A percentile compares a stretch with the other conserved stretches of the same genome.
Conservation (phyloP, 2,888 invertebrate genomes). For the Colostygia pectinataria region DNA sequence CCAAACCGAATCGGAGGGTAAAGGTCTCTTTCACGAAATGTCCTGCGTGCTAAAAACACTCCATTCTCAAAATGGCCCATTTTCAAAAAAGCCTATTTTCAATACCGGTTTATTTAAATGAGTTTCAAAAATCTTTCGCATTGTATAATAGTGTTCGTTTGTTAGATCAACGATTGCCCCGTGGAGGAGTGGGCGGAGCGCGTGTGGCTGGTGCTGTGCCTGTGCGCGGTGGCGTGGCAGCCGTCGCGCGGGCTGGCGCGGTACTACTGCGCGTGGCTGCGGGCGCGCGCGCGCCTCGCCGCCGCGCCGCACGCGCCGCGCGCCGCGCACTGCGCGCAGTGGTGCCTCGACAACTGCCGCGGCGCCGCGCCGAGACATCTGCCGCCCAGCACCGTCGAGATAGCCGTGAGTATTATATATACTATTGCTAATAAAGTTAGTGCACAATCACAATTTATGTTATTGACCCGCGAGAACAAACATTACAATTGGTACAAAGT, state of each 20-base stretch:
- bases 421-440: too few relatives aligned
- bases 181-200: constrained; percentile 91
- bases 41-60: too few relatives aligned
- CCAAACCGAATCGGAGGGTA: too few relatives aligned
- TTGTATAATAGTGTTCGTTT: neutral
- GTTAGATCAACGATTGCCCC: constrained; percentile 91
- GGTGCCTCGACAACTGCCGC: constrained; percentile 96
- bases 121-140: neutral
- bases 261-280: constrained; percentile 85
- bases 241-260: constrained; percentile 92
- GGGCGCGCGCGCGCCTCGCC: constrained; percentile 53
- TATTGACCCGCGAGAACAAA: too few relatives aligned
- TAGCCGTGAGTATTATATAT: constrained; percentile 86
- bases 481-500: too few relatives aligned
- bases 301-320: constrained; percentile 43
- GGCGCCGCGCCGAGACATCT: constrained; percentile 92
- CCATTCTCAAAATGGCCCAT: too few relatives aligned
- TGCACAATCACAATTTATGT: too few relatives aligned
- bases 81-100: too few relatives aligned
- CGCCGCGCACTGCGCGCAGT: constrained; percentile 92
- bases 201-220: constrained; percentile 94
- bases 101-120: too few relatives aligned
- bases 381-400: constrained; percentile 96
- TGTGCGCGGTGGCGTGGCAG: constrained; percentile 96
- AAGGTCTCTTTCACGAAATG: too few relatives aligned